phyloP scores from a whole-genome alignment of 92 coral and sea anemone species.

The Porites rus region DNA sequence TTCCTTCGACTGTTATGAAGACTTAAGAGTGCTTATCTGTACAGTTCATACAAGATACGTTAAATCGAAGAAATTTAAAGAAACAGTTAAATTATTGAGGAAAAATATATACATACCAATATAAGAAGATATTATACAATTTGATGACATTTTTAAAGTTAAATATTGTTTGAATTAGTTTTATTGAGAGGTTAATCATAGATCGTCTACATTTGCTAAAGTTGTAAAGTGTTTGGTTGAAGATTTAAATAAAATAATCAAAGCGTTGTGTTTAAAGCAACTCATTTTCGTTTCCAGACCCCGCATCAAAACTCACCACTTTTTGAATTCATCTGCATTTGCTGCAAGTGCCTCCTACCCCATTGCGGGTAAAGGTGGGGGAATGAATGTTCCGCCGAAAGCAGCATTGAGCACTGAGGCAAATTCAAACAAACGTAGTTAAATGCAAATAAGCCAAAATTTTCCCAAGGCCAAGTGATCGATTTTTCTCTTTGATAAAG shows the following conservation, averaged over 20 bases:
- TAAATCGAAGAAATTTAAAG: not conserved
- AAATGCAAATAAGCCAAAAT: no score
- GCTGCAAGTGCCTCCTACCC: no score
- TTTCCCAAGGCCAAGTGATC: no score
- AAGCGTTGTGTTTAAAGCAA: not conserved
- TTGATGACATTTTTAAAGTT: conserved; percentile 4
- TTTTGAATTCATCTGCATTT: no score
- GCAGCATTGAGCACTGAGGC: no score
- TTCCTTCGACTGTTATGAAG: no score
- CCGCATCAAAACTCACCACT: no score
- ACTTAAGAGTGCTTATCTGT: not conserved
- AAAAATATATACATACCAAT: conserved; percentile 10
- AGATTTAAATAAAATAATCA: conserved; percentile 17
- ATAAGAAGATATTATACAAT: not conserved
- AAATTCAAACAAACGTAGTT: no score
- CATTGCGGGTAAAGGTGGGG: no score
- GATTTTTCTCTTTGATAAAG: no score
- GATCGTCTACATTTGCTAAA: conserved; percentile 6
- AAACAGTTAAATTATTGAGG: conserved; percentile 35
- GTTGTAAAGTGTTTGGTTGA: conserved; percentile 3
- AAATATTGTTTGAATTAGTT: conserved; percentile 18
- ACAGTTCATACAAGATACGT: not conserved
- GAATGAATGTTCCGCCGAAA: no score
- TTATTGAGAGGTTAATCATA: conserved; percentile 5
- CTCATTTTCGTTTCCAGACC: not conserved